A percentile compares a stretch with the other conserved stretches of the same genome.
These are phyloP conservation scores for Sigmodon hispidus DNA, from an alignment of 2,113 vertebrate genomes.

Conservation along the genomic window DNA sequence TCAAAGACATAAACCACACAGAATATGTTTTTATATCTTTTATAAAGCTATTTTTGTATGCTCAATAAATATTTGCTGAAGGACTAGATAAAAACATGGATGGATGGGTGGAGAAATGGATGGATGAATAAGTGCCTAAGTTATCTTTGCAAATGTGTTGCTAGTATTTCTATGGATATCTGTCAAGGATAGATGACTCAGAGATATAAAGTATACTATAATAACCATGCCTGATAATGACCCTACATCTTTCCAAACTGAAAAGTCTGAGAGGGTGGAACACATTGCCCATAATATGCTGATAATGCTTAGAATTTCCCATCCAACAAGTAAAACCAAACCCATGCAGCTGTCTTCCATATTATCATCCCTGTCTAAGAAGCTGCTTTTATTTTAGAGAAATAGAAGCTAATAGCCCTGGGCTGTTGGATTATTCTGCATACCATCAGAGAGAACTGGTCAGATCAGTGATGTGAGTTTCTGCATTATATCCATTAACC, in stretches of 20 bases:
- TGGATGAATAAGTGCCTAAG: not conserved
- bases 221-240: conserved; percentile 49
- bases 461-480: not conserved
- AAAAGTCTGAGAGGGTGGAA: conserved; percentile 45
- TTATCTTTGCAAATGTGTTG: conserved; percentile 64
- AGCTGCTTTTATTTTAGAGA: conserved; percentile 8
- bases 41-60: not conserved
- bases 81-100: conserved; percentile 40
- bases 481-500: not conserved
- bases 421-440: not conserved
- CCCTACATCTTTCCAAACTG: conserved; percentile 40
- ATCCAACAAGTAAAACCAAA: not conserved
- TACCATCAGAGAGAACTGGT: not conserved
- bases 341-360: not conserved
- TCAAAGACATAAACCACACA: conserved; percentile 45
- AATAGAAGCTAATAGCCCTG: not conserved
- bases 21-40: conserved; percentile 51
- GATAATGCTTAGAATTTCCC: conserved; percentile 36
- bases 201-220: conserved; percentile 48
- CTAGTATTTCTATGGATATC: conserved; percentile 46
- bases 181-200: conserved; percentile 54
- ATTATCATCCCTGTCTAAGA: not conserved
- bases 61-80: conserved; percentile 68
- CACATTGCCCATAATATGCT: conserved; percentile 12
- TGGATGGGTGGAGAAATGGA: conserved; percentile 47